These are phyloP conservation scores for Diarsia mendica DNA, from an alignment of 2,888 invertebrate species.

Conservation along the genomic window DNA sequence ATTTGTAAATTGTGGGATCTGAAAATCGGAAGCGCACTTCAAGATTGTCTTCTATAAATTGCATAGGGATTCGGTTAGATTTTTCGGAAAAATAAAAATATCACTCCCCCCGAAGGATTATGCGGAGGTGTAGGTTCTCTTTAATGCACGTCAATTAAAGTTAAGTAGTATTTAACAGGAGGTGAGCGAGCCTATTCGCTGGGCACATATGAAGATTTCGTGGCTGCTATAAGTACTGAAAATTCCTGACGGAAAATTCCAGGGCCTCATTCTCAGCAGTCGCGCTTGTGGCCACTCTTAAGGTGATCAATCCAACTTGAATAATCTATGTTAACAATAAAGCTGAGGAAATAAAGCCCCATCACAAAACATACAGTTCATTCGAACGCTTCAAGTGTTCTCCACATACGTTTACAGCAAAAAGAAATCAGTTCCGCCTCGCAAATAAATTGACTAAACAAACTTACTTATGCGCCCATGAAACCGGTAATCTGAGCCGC, in stretches of 20 bases:
- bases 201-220: no score
- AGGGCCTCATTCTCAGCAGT: no score
- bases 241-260: no score
- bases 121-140: no score
- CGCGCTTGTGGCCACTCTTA: not conserved
- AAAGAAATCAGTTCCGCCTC: conserved; percentile 62
- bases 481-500: conserved; percentile 59
- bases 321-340: not conserved
- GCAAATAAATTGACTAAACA: conserved; percentile 64
- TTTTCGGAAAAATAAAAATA: not conserved
- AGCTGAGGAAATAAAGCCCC: not conserved
- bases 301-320: not conserved
- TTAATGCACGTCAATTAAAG: no score
- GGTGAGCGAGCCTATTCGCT: no score
- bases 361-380: not conserved
- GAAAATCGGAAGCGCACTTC: not conserved
- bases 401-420: conserved; percentile 32
- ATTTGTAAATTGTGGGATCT: conserved; percentile 11
- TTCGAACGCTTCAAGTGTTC: conserved; percentile 7
- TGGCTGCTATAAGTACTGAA: no score
- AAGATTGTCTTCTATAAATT: not conserved
- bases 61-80: not conserved
- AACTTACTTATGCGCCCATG: conserved; percentile 59
- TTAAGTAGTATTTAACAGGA: no score
- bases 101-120: no score